Evolutionary conservation across 2,113 vertebrate genomes (phyloP), one percentile per base, ranked within the genome.

Genomic region (Rhinoderma darwinii): DNA sequence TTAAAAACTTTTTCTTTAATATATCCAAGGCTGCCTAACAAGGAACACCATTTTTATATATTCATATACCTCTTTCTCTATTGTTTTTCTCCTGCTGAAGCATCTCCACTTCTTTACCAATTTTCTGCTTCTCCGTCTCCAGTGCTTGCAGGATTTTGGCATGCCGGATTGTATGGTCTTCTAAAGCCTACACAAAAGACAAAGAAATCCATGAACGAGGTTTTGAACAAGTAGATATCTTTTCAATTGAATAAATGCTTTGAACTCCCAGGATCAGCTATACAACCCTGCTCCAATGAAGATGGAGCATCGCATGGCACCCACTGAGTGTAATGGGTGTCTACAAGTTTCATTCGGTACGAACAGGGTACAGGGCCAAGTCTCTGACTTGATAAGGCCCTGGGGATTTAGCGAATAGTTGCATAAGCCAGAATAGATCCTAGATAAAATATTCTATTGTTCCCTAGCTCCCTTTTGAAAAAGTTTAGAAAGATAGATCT

Each of bases 91-190:
- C 96, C 89, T 92, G 94, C 90, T 98, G 97, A 63, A 98, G 94
- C 32, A 88, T 90, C 1, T 94, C 89, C 39, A 99, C 95, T 92
- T 99, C 97, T 90, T 91, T 91, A 70, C 94, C 91, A 77, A 99
- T 96, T 91, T 98, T 99, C 88, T 88, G 96, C 86, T 99, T 99
- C 91, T 99, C 98, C 0, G 90, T 93, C 90, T 99, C 98, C 89
- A 99, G 90, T 66, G 97, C 98, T 76, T 97, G 95, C 56, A 99
- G 94, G 89, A 99, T 97, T 91, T 90, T 97, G 17, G 93, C 94
- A 73, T 98, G 97, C 81, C 63, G 94, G 83, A 98, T 89, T n/a
- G 91, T 92, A 47, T 97, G 96, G 88, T 98, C 97, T 86, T 96
- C 95, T 88, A 99, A 93, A 70, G 95, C 66, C 66, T 70, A 20